Base-by-base conservation (phyloP, 2,888 invertebrate species). In the Uloborus plumipes region DNA sequence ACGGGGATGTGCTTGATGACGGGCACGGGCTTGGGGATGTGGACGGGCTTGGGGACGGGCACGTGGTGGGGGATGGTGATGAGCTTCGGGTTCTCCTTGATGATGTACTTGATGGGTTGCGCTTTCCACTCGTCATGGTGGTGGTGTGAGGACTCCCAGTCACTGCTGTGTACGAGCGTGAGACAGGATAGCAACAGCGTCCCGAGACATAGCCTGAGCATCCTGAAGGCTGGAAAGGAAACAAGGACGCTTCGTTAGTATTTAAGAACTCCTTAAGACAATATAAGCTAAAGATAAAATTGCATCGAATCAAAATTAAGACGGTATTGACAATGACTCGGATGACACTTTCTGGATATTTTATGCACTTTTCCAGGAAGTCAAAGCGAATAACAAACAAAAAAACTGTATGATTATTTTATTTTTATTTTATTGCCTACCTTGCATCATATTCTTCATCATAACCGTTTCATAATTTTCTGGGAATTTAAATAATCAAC, bases 21-120 rank as follows among this genome's bases (percentile, higher is more conserved):
- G 9, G 84, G 84, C 16, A 79, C 78, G 14, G 62, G 74, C 26
- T 75, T 84, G 20, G 78, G 84, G 39, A 84, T 79, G 74, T 79
- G 73, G 11, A 74, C 74, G 16, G 76, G 75, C 51, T 84, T 84
- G n/a, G 84, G 84, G 0, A 84, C 75, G 14, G 84, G 84, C 2
- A 84, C 79, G 51, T 84, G 84, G 61, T 84, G 84, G 1, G 84
- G 84, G 47, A 84, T 84, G 65, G 84, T 84, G 66, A 84, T 84
- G 59, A 84, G 74, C 58, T 84, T 84, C 6, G 84, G 84, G 47
- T 84, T 76, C 31, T 79, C 84, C 7, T 84, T 84, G 67, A 84
- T 77, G 79, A 84, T 84, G 51, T 84, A 84, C 26, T 84, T 84
- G 64, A 84, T 77, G 59, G 78, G 84, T 47, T 79, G 84, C 4